phyloP scores from a whole-genome alignment of 2,888 invertebrate genomes.

The Zaprionus bogoriensis region DNA sequence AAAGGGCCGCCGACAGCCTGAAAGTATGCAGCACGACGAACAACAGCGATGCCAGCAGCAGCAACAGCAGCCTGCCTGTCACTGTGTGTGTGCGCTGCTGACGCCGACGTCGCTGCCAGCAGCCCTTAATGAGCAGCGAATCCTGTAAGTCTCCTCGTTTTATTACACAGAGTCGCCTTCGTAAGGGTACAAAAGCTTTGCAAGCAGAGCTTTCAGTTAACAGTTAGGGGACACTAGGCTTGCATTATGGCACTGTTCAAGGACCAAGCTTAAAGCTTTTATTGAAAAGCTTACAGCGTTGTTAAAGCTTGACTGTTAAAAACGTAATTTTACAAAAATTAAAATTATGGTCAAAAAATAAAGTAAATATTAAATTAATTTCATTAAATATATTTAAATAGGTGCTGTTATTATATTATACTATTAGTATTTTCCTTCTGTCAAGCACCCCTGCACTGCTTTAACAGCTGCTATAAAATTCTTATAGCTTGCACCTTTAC shows the following conservation, averaged over 20 bases:
- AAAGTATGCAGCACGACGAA: conserved; percentile 64
- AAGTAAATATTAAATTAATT: too few relatives aligned
- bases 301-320: neutral
- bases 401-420: too few relatives aligned
- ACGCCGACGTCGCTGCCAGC: conserved; percentile 17
- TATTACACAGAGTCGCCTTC: conserved; percentile 15
- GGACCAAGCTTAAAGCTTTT: conserved; percentile 15
- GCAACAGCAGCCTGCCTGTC: neutral
- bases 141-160: conserved; percentile 34
- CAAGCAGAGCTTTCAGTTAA: conserved; percentile 8
- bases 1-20: conserved; percentile 57
- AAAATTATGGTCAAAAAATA: neutral
- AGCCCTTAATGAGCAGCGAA: conserved; percentile 41
- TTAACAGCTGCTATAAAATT: too few relatives aligned
- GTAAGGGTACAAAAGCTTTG: conserved; percentile 28
- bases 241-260: conserved; percentile 19
- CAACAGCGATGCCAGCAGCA: too few relatives aligned
- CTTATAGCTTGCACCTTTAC: neutral
- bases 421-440: too few relatives aligned
- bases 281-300: conserved; percentile 3
- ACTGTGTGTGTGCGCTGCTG: conserved; percentile 3
- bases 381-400: too few relatives aligned
- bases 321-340: too few relatives aligned
- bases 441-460: neutral
- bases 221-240: conserved; percentile 28